Evolutionary conservation across 2,113 vertebrate species (phyloP).

Genomic region (Oplegnathus fasciatus): DNA sequence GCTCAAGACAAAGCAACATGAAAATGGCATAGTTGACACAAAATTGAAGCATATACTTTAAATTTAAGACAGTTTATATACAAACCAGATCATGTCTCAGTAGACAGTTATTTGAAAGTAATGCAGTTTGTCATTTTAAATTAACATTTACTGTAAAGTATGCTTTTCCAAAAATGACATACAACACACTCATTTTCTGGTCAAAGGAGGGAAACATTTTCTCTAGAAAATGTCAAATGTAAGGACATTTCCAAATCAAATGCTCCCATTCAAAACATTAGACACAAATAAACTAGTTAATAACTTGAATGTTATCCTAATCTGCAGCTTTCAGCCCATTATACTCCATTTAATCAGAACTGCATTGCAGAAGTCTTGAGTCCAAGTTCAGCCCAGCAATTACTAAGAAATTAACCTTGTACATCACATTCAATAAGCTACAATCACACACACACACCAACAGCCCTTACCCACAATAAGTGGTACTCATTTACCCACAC

Average conservation of each 20-base stretch:
- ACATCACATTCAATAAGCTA: constrained; percentile 1
- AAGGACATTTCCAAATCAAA: not conserved
- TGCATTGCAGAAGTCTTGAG: not conserved
- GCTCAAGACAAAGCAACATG: not conserved
- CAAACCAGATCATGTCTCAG: not conserved
- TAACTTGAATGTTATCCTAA: not conserved
- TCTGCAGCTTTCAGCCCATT: not conserved
- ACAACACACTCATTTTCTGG: not conserved
- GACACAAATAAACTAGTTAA: not conserved
- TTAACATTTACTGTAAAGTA: not conserved
- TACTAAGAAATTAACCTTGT: not conserved
- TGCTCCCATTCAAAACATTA: not conserved
- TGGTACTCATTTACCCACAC: not conserved
- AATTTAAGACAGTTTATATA: not conserved
- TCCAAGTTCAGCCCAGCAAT: not conserved
- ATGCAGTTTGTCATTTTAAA: not conserved
- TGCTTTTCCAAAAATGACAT: not conserved
- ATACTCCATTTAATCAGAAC: not conserved
- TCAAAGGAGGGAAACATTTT: not conserved
- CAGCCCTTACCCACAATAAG: too few species aligned
- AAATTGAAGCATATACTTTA: not conserved
- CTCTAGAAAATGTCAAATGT: not conserved
- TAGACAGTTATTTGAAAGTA: not conserved
- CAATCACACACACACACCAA: too few species aligned
- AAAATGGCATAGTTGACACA: too few species aligned